phyloP scores from a whole-genome alignment of 2,888 invertebrate species.

The Heliconius ismenius region DNA sequence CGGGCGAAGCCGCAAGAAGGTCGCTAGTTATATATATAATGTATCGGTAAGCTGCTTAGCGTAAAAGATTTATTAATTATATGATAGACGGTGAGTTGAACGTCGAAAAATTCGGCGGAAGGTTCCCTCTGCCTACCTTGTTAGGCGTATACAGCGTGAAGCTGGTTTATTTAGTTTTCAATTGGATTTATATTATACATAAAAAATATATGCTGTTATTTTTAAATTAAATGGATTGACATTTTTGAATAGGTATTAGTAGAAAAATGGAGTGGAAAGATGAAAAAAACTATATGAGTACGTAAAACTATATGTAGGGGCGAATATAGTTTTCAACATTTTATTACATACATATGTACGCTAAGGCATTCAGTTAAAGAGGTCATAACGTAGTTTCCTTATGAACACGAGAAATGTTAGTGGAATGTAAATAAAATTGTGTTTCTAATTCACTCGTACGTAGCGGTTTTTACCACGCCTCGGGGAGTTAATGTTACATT shows the following conservation, averaged over 20 bases:
- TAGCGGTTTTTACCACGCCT: constrained; percentile 10
- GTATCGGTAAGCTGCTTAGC: neutral
- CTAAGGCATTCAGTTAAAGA: constrained; percentile 19
- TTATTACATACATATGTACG: constrained; percentile 11
- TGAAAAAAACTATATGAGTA: neutral
- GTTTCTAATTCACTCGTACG: constrained; percentile 22
- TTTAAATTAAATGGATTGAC: neutral
- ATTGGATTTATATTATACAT: neutral
- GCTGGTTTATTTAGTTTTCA: too few species aligned
- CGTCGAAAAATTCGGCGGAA: too few species aligned
- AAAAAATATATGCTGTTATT: neutral
- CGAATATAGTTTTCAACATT: constrained; percentile 12
- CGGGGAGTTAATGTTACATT: neutral
- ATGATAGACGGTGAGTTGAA: too few species aligned
- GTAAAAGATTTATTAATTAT: neutral
- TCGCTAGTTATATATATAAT: too few species aligned
- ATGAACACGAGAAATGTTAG: constrained; percentile 24
- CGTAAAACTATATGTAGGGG: neutral
- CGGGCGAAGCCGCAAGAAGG: too few species aligned
- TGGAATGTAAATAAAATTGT: constrained; percentile 31
- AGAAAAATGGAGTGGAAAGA: neutral
- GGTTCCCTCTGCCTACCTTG: too few species aligned
- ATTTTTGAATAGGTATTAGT: neutral
- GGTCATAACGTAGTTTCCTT: constrained; percentile 28
- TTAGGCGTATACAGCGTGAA: too few species aligned